Conservation (phyloP, 1,140 invertebrate genomes). For the Macrosteles quadrilineatus region DNA sequence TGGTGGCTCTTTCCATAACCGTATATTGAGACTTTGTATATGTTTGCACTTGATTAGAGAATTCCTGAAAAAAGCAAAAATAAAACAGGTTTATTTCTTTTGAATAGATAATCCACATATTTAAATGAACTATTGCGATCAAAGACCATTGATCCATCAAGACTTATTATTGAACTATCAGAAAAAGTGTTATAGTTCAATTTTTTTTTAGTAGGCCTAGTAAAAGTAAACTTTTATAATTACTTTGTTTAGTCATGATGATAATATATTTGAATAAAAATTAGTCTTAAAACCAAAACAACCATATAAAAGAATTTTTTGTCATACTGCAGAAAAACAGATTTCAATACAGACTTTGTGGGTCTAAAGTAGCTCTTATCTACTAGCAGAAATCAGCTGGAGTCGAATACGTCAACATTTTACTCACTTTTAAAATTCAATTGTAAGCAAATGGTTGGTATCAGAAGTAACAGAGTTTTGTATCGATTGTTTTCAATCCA, state of each 20-base stretch:
- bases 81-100: neutral
- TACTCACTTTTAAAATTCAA: too few relatives aligned
- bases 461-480: too few relatives aligned
- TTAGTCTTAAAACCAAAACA: too few relatives aligned
- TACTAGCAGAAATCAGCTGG: too few relatives aligned
- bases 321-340: too few relatives aligned
- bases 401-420: too few relatives aligned
- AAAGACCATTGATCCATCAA: neutral
- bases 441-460: too few relatives aligned
- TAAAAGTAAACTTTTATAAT: neutral
- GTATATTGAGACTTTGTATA: neutral
- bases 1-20: neutral
- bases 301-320: too few relatives aligned
- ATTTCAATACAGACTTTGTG: too few relatives aligned
- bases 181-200: neutral
- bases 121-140: neutral
- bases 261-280: too few relatives aligned
- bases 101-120: neutral
- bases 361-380: too few relatives aligned
- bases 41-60: neutral
- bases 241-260: neutral
- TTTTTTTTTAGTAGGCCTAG: neutral
- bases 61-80: conserved; percentile 17
- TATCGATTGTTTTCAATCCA: too few relatives aligned
- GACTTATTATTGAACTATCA: neutral